Evolutionary conservation across 1,140 invertebrate species (phyloP).

Genomic region (Eulimnadia texana): DNA sequence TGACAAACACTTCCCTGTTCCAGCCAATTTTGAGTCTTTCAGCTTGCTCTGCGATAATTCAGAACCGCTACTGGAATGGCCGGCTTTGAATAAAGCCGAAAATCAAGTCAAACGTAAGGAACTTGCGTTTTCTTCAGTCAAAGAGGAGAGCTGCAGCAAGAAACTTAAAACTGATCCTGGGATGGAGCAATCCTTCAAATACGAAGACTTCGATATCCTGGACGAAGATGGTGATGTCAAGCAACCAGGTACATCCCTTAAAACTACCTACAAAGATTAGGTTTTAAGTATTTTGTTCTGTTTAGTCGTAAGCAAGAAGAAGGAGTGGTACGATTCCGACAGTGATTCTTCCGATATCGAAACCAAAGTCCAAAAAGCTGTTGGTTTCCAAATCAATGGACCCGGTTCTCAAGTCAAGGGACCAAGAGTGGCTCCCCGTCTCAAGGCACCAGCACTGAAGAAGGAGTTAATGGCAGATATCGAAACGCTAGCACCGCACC

Average conservation of each 20-base stretch:
- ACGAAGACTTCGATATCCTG: no score
- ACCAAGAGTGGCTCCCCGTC: not conserved
- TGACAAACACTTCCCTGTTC: conserved; percentile 94
- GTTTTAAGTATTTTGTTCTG: not conserved
- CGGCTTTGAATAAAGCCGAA: not conserved
- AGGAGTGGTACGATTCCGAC: not conserved
- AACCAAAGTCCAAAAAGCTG: not conserved
- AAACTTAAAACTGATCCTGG: no score
- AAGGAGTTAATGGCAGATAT: conserved; percentile 74
- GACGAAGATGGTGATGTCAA: no score
- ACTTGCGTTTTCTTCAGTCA: no score
- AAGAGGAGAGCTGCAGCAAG: no score
- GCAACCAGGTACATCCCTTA: no score
- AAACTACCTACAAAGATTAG: no score
- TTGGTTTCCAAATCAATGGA: not conserved
- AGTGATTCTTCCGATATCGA: not conserved
- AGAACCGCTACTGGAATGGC: not conserved
- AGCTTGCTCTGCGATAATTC: conserved; percentile 47
- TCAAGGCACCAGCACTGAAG: conserved; percentile 75
- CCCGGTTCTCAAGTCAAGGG: not conserved
- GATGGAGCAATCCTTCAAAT: no score
- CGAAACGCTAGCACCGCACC: conserved; percentile 68
- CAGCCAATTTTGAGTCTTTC: conserved; percentile 66
- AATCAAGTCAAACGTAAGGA: no score
- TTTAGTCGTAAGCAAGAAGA: not conserved